phyloP scores from a whole-genome alignment of 2,113 vertebrate genomes.

The Brachypteracias leptosomus region DNA sequence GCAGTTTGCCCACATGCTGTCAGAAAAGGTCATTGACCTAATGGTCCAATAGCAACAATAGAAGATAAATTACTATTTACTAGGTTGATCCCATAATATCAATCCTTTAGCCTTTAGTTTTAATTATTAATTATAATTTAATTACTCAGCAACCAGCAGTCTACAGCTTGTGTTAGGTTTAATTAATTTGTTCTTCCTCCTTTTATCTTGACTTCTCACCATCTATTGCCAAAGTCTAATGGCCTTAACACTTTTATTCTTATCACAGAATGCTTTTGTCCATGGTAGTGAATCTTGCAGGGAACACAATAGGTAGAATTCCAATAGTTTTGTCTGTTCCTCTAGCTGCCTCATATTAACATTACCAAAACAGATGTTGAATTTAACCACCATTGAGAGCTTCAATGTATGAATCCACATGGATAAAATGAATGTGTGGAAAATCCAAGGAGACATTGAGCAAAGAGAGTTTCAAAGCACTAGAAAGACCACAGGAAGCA shows the following conservation, averaged over 20 bases:
- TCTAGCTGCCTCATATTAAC: background rate
- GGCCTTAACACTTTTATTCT: background rate
- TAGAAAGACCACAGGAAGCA: background rate
- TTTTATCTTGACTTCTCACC: background rate
- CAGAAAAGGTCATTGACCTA: background rate
- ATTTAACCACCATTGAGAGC: background rate
- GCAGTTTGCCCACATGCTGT: background rate
- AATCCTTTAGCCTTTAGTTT: background rate
- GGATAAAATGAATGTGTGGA: fast-evolving
- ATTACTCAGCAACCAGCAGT: background rate
- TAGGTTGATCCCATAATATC: background rate
- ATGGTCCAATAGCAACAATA: background rate
- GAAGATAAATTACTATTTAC: conserved; percentile 21
- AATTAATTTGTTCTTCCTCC: background rate
- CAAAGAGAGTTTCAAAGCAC: background rate
- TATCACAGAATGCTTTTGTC: background rate
- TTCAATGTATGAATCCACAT: fast-evolving
- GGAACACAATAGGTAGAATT: background rate
- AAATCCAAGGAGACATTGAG: background rate
- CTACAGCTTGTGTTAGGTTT: background rate
- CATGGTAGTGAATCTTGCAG: background rate
- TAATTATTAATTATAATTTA: conserved; percentile 20
- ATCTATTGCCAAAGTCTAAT: background rate
- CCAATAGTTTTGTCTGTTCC: background rate
- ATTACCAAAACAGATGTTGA: background rate